A percentile compares a stretch with the other conserved stretches of the same genome.
These are phyloP conservation scores for Limnephilus rhombicus DNA, from an alignment of 2,888 invertebrate species.

Conservation along the genomic window DNA sequence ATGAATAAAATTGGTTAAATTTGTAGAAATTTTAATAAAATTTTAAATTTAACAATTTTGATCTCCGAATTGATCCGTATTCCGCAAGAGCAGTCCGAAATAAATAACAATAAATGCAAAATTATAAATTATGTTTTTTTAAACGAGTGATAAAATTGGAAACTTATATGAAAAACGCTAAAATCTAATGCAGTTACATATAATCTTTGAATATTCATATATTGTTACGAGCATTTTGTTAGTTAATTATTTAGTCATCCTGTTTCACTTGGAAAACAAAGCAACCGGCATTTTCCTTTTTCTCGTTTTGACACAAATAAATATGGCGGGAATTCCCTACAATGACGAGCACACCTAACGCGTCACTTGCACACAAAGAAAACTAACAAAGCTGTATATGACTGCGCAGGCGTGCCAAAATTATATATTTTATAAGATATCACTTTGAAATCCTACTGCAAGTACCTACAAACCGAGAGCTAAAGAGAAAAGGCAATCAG, in stretches of 20 bases:
- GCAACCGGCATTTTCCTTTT: neutral
- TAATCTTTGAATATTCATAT: neutral
- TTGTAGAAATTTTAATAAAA: neutral
- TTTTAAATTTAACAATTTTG: neutral
- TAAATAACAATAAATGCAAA: too few relatives aligned
- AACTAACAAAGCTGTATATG: slow-evolving; percentile 35
- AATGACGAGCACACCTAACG: slow-evolving; percentile 12
- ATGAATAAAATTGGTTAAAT: neutral
- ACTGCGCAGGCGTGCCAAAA: slow-evolving; percentile 41
- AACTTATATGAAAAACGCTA: too few relatives aligned
- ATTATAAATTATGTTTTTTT: too few relatives aligned
- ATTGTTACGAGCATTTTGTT: neutral
- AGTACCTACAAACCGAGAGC: neutral
- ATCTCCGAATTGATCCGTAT: neutral
- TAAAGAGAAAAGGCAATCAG: too few relatives aligned
- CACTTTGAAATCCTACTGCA: neutral
- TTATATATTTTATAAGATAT: neutral
- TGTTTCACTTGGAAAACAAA: neutral
- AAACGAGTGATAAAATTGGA: too few relatives aligned
- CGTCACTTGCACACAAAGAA: slow-evolving; percentile 51
- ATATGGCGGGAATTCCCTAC: slow-evolving; percentile 25
- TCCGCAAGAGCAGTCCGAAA: neutral
- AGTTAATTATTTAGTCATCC: neutral
- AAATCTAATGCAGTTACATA: neutral
- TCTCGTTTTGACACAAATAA: slow-evolving; percentile 17